A percentile compares a stretch with the other conserved stretches of the same genome.
Conservation (phyloP, 2,888 invertebrate species). For the Callyntrura guangdongensis region DNA sequence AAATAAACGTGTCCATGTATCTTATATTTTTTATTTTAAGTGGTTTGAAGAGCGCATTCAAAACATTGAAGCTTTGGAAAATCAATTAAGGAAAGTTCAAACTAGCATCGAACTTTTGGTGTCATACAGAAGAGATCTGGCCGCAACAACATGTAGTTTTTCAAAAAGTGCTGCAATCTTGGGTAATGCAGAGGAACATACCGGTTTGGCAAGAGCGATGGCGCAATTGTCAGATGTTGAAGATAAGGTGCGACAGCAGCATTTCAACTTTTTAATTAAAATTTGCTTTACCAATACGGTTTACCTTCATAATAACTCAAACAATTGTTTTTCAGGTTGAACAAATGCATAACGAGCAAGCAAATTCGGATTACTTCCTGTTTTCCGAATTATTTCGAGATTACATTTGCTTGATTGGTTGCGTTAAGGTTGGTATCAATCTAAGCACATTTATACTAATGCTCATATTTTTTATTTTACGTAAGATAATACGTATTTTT, state of each 20-base stretch:
- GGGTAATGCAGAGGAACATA: conserved; percentile 97
- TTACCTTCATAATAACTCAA: too few species aligned
- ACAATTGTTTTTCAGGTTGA: conserved; percentile 90
- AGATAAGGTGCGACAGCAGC: conserved; percentile 88
- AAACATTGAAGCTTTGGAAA: conserved; percentile 96
- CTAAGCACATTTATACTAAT: too few species aligned
- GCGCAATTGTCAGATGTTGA: conserved; percentile 96
- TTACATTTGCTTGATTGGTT: conserved; percentile 95
- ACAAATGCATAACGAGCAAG: conserved; percentile 95
- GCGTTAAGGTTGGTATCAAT: too few species aligned
- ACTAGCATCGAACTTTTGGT: conserved; percentile 95
- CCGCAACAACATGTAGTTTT: conserved; percentile 92
- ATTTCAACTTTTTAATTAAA: conserved; percentile 4
- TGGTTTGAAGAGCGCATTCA: conserved; percentile 99
- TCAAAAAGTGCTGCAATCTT: conserved; percentile 96
- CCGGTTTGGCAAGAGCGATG: conserved; percentile 94
- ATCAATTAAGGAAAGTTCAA: conserved; percentile 94
- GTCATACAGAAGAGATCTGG: conserved; percentile 93
- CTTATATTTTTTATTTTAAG: conserved; percentile 87
- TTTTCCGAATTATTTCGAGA: conserved; percentile 98
- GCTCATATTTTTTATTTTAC: conserved; percentile 6
- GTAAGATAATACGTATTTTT: too few species aligned
- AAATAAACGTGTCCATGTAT: background rate
- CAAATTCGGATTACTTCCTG: conserved; percentile 97
- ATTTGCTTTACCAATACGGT: conserved; percentile 1